phyloP scores from a whole-genome alignment of 2,113 vertebrate species.

The Silurus glanis region DNA sequence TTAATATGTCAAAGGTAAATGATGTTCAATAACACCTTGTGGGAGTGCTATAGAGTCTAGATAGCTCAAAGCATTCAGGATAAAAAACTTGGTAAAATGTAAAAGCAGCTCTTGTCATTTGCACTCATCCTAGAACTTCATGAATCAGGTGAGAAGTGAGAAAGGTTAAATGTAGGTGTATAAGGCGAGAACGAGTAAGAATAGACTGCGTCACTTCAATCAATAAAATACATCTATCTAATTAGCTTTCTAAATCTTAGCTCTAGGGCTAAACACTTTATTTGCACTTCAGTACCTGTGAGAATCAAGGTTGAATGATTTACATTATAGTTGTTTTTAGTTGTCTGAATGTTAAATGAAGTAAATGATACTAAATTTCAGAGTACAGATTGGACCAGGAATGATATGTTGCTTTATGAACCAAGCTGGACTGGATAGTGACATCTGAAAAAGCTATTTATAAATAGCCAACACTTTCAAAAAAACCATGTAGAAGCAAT shows the following conservation, averaged over 20 bases:
- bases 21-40: slow-evolving; percentile 30
- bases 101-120: slow-evolving; percentile 32
- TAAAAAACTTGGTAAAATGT: slow-evolving; percentile 37
- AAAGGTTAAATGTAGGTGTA: slow-evolving; percentile 6
- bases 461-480: too few species aligned
- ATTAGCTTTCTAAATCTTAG: slow-evolving; percentile 29
- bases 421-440: neutral
- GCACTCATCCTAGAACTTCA: slow-evolving; percentile 15
- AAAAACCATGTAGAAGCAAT: neutral
- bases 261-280: slow-evolving; percentile 23
- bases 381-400: slow-evolving; percentile 58
- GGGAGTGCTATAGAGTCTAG: slow-evolving; percentile 26
- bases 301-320: neutral
- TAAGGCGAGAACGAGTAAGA: neutral
- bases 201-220: neutral
- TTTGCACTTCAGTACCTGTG: slow-evolving; percentile 2
- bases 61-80: slow-evolving; percentile 25
- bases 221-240: neutral
- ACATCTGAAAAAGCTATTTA: neutral
- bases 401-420: slow-evolving; percentile 28
- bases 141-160: neutral
- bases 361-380: slow-evolving; percentile 10
- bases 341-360: slow-evolving; percentile 54
- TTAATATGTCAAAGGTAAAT: slow-evolving; percentile 41
- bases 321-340: neutral